phyloP scores from a whole-genome alignment of 1,140 invertebrate genomes.

The Drosophila ironensis region DNA sequence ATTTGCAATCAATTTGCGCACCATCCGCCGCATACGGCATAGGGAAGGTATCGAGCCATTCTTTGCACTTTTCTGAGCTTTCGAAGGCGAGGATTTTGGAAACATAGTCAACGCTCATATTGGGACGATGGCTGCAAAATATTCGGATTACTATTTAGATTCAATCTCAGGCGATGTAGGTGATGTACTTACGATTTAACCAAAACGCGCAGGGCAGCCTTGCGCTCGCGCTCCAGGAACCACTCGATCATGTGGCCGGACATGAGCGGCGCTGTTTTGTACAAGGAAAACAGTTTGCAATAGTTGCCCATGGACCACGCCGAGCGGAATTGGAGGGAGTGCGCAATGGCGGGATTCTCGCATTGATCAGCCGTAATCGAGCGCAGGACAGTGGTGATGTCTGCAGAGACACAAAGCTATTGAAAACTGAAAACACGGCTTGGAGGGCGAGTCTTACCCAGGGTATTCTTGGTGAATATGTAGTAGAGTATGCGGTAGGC shows the following conservation, averaged over 20 bases:
- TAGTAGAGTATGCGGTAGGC: slow-evolving; percentile 98
- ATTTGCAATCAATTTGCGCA: slow-evolving; percentile 78
- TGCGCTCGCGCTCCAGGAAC: slow-evolving; percentile 96
- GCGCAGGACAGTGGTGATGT: slow-evolving; percentile 95
- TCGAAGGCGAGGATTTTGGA: slow-evolving; percentile 93
- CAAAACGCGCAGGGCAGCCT: slow-evolving; percentile 93
- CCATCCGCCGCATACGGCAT: slow-evolving; percentile 87
- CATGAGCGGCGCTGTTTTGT: slow-evolving; percentile 94
- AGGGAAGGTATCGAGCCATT: slow-evolving; percentile 92
- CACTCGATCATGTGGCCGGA: slow-evolving; percentile 98
- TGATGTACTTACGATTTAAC: slow-evolving; percentile 96
- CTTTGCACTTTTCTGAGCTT: slow-evolving; percentile 89
- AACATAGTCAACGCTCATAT: slow-evolving; percentile 92
- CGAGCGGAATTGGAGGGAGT: slow-evolving; percentile 92
- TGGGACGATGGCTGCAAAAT: slow-evolving; percentile 94
- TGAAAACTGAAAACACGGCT: no score
- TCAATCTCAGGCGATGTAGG: background rate
- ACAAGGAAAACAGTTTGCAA: slow-evolving; percentile 95
- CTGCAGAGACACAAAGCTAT: slow-evolving; percentile 84
- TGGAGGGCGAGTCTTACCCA: slow-evolving; percentile 92
- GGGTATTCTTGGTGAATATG: slow-evolving; percentile 97
- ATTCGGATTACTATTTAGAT: background rate
- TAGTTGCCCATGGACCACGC: slow-evolving; percentile 96
- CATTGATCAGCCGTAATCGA: slow-evolving; percentile 90
- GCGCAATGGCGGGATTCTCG: slow-evolving; percentile 91